These are phyloP conservation scores for Vesta saturnalis DNA, from an alignment of 2,888 invertebrate genomes.

Conservation along the genomic window DNA sequence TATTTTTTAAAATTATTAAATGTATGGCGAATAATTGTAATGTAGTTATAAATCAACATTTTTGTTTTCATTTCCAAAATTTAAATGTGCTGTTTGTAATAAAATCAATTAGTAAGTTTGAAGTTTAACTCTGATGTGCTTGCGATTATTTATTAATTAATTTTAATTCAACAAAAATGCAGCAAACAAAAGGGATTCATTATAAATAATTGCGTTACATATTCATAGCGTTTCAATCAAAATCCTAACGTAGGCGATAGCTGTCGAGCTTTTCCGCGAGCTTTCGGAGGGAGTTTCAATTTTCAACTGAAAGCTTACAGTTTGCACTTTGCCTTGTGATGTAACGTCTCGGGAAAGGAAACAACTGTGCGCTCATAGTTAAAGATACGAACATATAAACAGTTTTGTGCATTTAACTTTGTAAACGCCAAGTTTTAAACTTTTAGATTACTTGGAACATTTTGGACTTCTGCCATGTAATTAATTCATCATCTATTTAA, in stretches of 20 bases:
- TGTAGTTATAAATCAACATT: too few species aligned
- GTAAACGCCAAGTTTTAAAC: neutral
- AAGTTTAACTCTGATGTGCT: neutral
- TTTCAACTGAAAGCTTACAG: slow-evolving; percentile 44
- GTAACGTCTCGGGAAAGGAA: slow-evolving; percentile 35
- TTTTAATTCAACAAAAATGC: slow-evolving; percentile 37
- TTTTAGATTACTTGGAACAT: slow-evolving; percentile 12
- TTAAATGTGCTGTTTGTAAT: too few species aligned
- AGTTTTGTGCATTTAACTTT: slow-evolving; percentile 18
- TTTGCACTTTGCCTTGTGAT: slow-evolving; percentile 39
- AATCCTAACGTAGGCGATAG: slow-evolving; percentile 30
- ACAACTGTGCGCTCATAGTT: slow-evolving; percentile 25
- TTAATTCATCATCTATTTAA: neutral
- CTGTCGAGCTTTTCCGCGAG: slow-evolving; percentile 36
- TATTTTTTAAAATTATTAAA: too few species aligned
- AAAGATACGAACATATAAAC: slow-evolving; percentile 18
- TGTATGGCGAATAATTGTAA: too few species aligned
- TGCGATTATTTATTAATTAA: slow-evolving; percentile 32
- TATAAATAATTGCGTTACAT: slow-evolving; percentile 42
- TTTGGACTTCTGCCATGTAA: slow-evolving; percentile 3
- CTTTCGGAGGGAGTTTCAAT: slow-evolving; percentile 37
- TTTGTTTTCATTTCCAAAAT: too few species aligned
- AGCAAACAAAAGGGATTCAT: slow-evolving; percentile 39
- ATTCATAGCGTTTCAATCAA: slow-evolving; percentile 38
- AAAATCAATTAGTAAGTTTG: too few species aligned